Base-by-base conservation (phyloP, 2,113 vertebrate species). In the Tiliqua scincoides region DNA sequence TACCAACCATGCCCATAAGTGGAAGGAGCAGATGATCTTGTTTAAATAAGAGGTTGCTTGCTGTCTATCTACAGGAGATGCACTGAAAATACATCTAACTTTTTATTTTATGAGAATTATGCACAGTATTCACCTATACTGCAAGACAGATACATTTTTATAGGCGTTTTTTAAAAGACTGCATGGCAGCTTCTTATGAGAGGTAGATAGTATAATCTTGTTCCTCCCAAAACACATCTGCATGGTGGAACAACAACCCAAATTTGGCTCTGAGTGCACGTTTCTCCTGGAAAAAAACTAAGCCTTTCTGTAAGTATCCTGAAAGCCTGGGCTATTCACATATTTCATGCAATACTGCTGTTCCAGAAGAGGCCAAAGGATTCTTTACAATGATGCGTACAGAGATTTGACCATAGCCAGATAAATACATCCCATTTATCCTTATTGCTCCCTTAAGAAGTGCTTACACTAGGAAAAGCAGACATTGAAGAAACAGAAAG, bases 351-450 rank as follows among this genome's bases (percentile, higher is more conserved):
- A 8, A 1, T 30, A 54, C 27, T 10, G 54, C 40, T 1, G 7
- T 12, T 84, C 8, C 43, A 82, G 43, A 15, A 84, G 3, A 4
- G 88, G 14, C 15, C 70, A 21, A n/a, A n/a, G n/a, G n/a, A n/a
- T n/a, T n/a, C 48, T 77, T 8, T 0, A 65, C 73, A 54, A 23
- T 0, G 21, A 27, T 27, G 32, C 43, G 52, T 1, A n/a, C 65
- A 84, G 10, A 0, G 1, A 0, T 0, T 0, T 32, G 23, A 6
- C 0, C 0, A 84, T 71, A 87, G n/a, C 4, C 0, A 57, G 0
- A 3, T 54, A 74, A 30, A 1, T 75, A 6, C 15, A 78, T 37
- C 68, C 1, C 23, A 84, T 78, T 43, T 87, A 40, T 83, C 63
- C 72, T 57, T 40, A 17, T 59, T 59, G 65, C 79, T 74, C 63